Evolutionary conservation across 2,113 vertebrate species (phyloP).

Genomic region (Calidris pygmaea): DNA sequence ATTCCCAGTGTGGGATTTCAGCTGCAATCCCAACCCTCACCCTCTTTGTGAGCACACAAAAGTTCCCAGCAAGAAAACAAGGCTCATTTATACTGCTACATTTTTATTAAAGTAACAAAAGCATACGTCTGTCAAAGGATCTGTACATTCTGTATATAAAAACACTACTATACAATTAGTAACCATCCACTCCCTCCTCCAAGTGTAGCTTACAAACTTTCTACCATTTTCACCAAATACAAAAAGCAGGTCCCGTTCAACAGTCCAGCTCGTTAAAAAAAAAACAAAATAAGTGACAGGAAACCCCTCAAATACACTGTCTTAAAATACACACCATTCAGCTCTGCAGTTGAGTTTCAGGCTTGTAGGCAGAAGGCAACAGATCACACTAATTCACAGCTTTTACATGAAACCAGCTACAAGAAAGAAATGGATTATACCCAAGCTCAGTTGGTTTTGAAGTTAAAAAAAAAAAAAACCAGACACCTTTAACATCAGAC

Average conservation of each 20-base stretch:
- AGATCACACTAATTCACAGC: constrained; percentile 73
- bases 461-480: not conserved
- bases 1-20: fast-evolving
- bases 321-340: not conserved
- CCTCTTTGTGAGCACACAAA: not conserved
- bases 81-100: constrained; percentile 44
- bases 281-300: not conserved
- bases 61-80: not conserved
- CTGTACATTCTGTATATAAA: constrained; percentile 67
- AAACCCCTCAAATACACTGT: not conserved
- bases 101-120: constrained; percentile 83
- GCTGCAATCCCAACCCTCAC: not conserved
- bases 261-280: constrained; percentile 73
- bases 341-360: not conserved
- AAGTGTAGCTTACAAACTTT: constrained; percentile 57
- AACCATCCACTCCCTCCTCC: constrained; percentile 60
- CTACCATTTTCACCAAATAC: constrained; percentile 40
- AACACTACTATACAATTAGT: constrained; percentile 68
- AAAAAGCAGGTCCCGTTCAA: constrained; percentile 76
- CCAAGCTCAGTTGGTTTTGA: not conserved
- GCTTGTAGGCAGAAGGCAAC: constrained; percentile 37
- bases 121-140: constrained; percentile 48
- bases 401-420: constrained; percentile 63
- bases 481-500: not conserved
- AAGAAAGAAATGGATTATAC: not conserved